phyloP scores from a whole-genome alignment of 2,797 vertebrate species.

The Ctenosaura bakeri region DNA sequence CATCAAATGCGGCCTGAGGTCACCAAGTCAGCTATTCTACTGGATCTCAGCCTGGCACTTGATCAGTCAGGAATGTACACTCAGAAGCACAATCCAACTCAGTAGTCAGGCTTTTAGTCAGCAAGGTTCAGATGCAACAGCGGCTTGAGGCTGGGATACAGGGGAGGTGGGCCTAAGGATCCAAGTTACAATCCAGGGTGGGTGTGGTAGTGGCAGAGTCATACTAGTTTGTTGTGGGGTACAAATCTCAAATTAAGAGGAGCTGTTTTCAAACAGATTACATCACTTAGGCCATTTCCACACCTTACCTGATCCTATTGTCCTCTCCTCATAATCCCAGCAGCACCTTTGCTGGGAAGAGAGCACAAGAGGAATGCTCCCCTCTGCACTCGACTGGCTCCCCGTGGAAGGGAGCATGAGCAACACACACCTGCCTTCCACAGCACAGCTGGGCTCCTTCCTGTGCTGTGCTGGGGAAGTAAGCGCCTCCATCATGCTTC shows the following conservation, averaged over 20 bases:
- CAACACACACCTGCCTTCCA: too few relatives aligned
- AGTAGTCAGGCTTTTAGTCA: neutral
- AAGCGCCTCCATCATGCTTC: too few relatives aligned
- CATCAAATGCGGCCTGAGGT: neutral
- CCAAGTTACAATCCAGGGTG: neutral
- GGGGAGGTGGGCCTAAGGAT: neutral
- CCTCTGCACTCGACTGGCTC: too few relatives aligned
- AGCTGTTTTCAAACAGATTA: neutral
- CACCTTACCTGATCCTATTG: too few relatives aligned
- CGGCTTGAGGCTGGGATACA: neutral
- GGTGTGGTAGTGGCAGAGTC: neutral
- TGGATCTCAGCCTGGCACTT: neutral
- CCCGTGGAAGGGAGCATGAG: too few relatives aligned
- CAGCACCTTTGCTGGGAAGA: too few relatives aligned
- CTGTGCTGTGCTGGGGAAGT: too few relatives aligned
- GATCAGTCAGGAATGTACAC: neutral
- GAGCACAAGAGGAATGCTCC: too few relatives aligned
- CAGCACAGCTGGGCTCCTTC: too few relatives aligned
- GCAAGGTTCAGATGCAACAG: accelerated
- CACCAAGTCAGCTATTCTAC: neutral
- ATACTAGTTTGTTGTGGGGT: neutral
- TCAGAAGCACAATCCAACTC: accelerated
- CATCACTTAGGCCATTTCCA: too few relatives aligned
- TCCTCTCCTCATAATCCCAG: too few relatives aligned
- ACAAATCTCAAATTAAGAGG: neutral